Evolutionary conservation across 2,113 vertebrate genomes (phyloP), one percentile per base, ranked within the genome.

Genomic region (Amphiprion ocellaris): DNA sequence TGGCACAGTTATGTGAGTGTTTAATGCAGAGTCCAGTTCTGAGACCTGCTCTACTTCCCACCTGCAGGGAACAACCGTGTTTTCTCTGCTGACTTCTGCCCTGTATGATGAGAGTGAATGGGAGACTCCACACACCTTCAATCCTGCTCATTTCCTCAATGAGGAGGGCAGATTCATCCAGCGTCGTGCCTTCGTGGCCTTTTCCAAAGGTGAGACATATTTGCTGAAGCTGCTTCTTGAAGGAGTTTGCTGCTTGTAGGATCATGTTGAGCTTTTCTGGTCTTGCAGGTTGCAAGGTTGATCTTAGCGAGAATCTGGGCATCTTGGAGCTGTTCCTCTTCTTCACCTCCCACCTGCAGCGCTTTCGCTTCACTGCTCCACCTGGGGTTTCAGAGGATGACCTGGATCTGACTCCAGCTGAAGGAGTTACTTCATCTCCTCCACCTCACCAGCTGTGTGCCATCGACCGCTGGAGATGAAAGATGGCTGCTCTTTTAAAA

Each of bases 281-380:
- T n/a, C 4, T 2, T 4, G 86, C 30, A 96, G 95, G 95, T 4
- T 59, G 87, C 3, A 93, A 95, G 30, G 61, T 70, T 21, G 95
- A 95, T n/a, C 69, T 82, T 0, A 95, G 95, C 2, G 93, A 96
- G 77, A 83, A 89, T 65, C 93, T 96, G 80, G 95, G 95, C 70
- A 93, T 88, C 85, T 95, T 92, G 93, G 94, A 95, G 80, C 87
- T 96, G 54, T 96, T 95, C 80, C 28, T 96, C 41, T 95, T 95
- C 84, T 95, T 95, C 79, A 82, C 91, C 67, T 84, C 84, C 0
- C 93, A 96, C 5, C 79, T 96, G 69, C 94, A 95, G 69, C 88
- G 72, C 47, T 96, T 96, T 50, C 90, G 24, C 5, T 95, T 96
- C 81, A 61, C 66, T 0, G 89, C 88, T 70, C 89, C 92, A 1